Conservation (phyloP, 2,113 vertebrate species). For the Gavialis gangeticus region DNA sequence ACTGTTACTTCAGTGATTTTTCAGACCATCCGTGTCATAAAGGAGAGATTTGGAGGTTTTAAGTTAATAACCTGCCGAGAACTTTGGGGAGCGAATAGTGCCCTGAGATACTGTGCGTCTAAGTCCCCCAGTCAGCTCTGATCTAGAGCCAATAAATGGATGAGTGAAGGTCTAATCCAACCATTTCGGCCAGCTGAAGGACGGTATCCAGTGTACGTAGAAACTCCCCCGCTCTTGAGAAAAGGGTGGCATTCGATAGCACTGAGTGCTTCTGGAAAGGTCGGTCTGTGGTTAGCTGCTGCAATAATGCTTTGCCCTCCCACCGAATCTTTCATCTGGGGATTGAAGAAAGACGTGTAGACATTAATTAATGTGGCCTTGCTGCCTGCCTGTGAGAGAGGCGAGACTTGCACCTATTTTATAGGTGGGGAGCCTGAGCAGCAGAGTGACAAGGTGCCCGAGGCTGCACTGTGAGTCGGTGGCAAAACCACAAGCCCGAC, state of each 20-base stretch:
- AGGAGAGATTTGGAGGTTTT: slow-evolving; percentile 41
- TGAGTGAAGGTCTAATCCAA: slow-evolving; percentile 42
- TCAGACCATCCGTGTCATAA: slow-evolving; percentile 2
- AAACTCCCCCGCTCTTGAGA: neutral
- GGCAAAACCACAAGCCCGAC: neutral
- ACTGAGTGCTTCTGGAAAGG: slow-evolving; percentile 1
- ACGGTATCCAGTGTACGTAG: neutral
- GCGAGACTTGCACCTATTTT: neutral
- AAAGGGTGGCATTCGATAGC: neutral
- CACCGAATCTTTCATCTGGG: neutral
- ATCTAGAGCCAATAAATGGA: slow-evolving; percentile 33
- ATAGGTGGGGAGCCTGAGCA: neutral
- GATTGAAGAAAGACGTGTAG: neutral
- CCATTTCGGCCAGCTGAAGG: neutral
- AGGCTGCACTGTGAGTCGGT: neutral
- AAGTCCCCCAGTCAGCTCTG: neutral
- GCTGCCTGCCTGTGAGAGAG: neutral
- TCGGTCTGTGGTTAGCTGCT: neutral
- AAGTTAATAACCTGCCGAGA: slow-evolving; percentile 24
- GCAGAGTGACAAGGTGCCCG: neutral
- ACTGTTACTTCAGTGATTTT: slow-evolving; percentile 18
- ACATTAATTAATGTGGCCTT: neutral
- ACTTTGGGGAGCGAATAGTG: neutral
- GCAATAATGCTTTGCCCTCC: neutral
- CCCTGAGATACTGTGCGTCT: neutral